Evolutionary conservation across 2,888 invertebrate genomes (phyloP).

Genomic region (Strigamia crassipes): DNA sequence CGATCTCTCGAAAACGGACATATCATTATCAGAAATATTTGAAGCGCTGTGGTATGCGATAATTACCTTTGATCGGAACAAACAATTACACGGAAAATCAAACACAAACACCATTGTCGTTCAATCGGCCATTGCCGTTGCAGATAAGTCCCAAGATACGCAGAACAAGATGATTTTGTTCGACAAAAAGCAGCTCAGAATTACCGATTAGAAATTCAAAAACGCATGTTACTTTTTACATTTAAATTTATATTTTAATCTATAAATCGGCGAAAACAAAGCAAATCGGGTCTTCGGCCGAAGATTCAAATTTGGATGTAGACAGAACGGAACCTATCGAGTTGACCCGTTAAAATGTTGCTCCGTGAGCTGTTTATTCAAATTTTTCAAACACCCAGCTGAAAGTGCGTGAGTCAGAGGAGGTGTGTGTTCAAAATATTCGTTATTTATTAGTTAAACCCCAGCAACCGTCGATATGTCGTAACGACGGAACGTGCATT

Average conservation of each 20-base stretch:
- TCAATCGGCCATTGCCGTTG: too few relatives aligned
- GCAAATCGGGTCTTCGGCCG: too few relatives aligned
- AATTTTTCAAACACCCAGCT: not conserved
- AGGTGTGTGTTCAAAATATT: not conserved
- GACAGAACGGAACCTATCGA: too few relatives aligned
- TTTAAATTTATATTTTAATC: too few relatives aligned
- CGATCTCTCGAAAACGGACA: not conserved
- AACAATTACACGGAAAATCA: not conserved
- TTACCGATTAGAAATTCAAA: too few relatives aligned
- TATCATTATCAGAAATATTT: not conserved
- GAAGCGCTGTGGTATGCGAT: not conserved
- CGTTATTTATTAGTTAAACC: not conserved
- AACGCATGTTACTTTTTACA: too few relatives aligned
- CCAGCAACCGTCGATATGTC: not conserved
- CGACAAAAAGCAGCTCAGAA: too few relatives aligned
- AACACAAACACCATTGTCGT: not conserved
- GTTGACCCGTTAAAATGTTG: not conserved
- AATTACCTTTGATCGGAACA: not conserved
- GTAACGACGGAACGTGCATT: too few relatives aligned
- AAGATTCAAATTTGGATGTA: too few relatives aligned
- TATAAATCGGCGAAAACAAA: too few relatives aligned
- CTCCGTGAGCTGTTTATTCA: not conserved
- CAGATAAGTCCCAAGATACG: too few relatives aligned
- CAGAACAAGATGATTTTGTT: too few relatives aligned
- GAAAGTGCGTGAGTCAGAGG: not conserved